Conservation (phyloP, 2,888 invertebrate genomes). For the Prosopocoilus inquinatus region DNA sequence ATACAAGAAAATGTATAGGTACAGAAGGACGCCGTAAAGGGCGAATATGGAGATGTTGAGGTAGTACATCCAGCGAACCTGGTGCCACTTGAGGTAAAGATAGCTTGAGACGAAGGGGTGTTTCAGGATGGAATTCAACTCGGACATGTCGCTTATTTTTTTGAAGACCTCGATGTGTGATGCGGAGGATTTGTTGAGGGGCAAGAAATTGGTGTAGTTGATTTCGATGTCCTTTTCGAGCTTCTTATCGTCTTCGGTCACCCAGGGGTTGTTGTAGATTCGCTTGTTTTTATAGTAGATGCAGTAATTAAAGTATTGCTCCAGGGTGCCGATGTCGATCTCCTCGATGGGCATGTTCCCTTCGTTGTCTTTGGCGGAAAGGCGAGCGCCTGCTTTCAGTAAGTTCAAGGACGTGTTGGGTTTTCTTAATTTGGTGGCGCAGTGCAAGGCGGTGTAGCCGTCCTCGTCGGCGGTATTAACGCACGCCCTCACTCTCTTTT, state of each 20-base stretch:
- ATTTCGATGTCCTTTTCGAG: conserved; percentile 15
- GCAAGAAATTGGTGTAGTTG: conserved; percentile 15
- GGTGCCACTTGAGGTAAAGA: conserved; percentile 77
- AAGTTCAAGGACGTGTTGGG: conserved; percentile 46
- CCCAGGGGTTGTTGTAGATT: background rate
- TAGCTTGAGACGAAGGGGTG: conserved; percentile 81
- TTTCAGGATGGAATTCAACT: conserved; percentile 67
- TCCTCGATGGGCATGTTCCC: conserved; percentile 70
- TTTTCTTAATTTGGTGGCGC: background rate
- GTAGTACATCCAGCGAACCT: conserved; percentile 70
- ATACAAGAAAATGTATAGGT: conserved; percentile 67
- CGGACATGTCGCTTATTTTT: conserved; percentile 67
- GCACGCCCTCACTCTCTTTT: background rate
- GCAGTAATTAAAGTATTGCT: conserved; percentile 71
- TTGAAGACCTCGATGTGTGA: conserved; percentile 63
- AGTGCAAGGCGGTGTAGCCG: background rate
- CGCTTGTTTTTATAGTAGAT: conserved; percentile 41
- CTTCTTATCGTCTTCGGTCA: conserved; percentile 55
- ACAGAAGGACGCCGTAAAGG: conserved; percentile 65
- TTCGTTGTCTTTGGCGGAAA: conserved; percentile 65
- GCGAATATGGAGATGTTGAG: conserved; percentile 71
- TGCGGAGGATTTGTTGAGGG: conserved; percentile 65
- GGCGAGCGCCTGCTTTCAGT: conserved; percentile 70
- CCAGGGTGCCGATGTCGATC: conserved; percentile 65
- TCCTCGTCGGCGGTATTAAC: background rate